These are phyloP conservation scores for Pristionchus entomophagus DNA, from an alignment of 2,888 invertebrate species.

Conservation along the genomic window DNA sequence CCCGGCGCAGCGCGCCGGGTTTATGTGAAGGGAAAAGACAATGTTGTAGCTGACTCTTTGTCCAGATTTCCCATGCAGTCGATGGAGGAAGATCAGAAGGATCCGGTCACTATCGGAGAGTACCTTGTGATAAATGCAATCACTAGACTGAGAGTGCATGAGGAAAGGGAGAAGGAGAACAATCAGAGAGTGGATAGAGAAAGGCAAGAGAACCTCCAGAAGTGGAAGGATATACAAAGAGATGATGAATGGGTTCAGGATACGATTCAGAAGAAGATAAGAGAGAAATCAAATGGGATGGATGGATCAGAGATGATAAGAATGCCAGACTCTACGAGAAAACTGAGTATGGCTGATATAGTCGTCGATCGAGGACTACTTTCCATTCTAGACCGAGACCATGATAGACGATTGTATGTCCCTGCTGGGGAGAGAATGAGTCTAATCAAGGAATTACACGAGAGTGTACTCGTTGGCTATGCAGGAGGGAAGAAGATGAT, in stretches of 20 bases:
- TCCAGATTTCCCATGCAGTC: not conserved
- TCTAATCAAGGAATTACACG: not conserved
- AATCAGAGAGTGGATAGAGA: not conserved
- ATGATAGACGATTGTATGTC: not conserved
- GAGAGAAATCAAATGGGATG: no score
- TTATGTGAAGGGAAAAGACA: constrained; percentile 13
- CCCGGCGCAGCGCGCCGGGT: no score
- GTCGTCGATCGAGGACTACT: not conserved
- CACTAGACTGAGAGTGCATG: not conserved
- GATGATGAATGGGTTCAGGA: not conserved
- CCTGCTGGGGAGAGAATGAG: not conserved
- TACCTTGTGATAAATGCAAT: not conserved
- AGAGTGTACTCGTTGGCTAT: not conserved
- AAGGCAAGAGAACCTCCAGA: not conserved
- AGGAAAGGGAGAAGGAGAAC: not conserved
- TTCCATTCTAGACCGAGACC: not conserved
- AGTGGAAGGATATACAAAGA: not conserved
- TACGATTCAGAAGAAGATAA: not conserved
- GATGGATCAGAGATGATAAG: not conserved
- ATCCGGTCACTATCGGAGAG: not conserved
- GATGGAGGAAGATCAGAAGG: not conserved
- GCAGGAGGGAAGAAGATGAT: not conserved
- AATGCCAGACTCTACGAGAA: not conserved
- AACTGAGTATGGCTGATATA: not conserved
- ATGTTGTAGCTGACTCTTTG: constrained; percentile 11